Evolutionary conservation across 2,797 vertebrate species (phyloP), one percentile per base, ranked within the genome.

Genomic region (Anas bahamensis): DNA sequence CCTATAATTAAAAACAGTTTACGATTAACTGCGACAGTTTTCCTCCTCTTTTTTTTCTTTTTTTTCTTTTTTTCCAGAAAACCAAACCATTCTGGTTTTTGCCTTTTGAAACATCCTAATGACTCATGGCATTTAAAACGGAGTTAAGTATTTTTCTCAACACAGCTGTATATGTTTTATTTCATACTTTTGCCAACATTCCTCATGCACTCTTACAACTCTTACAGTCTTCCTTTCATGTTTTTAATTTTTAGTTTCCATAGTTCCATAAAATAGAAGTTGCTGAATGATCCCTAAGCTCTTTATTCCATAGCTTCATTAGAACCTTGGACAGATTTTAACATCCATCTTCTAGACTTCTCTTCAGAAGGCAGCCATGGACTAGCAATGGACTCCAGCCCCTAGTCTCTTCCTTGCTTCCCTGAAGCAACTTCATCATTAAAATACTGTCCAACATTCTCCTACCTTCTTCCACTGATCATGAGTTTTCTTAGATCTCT

Each of bases 121-220:
- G 46, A 87, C 61, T 87, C 63, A 28, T 5, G 10, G 18, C 66
- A 80, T 71, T 74, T 80, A 82, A 82, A 95, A 91, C 6, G 5
- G 56, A 90, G 55, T 77, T 84, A 80, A 90, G 46, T 59, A 55
- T 77, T 95, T 88, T 74, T 52, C 90, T 88, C 90, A 85, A 86
- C 64, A 89, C 76, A 91, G 72, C 39, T 88, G 83, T 57, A 39
- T 73, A 83, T 50, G 19, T 75, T 93, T 94, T 81, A 89, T 72
- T 95, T 89, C 63, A 66, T 42, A 68, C 33, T 75, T 89, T 85
- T 80, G 82, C 55, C 69, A 94, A 90, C 57, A 76, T 77, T 90
- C 91, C 44, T 82, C 73, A 68, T 61, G 28, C 5, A n/a, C 12
- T 76, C 57, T 86, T 90, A 73, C 52, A 91, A 64, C 41, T 50